Conservation (phyloP, 2,888 invertebrate genomes). For the Standfussiana lucernea region DNA sequence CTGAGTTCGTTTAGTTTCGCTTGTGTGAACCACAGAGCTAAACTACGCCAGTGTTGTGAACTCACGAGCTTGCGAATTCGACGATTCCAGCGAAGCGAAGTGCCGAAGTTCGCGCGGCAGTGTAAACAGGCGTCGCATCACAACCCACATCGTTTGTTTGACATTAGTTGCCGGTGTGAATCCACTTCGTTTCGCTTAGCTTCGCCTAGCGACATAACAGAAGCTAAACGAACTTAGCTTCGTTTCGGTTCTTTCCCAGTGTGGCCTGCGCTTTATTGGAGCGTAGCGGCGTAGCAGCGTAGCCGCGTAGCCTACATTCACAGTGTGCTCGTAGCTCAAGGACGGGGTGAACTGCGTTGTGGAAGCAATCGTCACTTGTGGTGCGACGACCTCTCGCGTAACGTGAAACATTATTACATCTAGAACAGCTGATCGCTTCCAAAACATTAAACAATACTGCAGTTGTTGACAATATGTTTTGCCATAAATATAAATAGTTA, state of each 20-base stretch:
- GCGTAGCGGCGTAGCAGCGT: constrained; percentile 41
- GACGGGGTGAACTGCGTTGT: constrained; percentile 16
- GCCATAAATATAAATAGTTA: neutral
- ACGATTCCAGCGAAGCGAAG: neutral
- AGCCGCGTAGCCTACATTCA: constrained; percentile 54
- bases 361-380: constrained; percentile 9
- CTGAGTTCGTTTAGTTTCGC: neutral
- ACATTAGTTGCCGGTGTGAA: neutral
- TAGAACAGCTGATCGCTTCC: neutral
- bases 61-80: neutral
- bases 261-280: constrained; percentile 24
- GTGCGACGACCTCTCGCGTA: constrained; percentile 19
- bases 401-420: neutral
- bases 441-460: constrained; percentile 15
- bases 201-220: neutral
- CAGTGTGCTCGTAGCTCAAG: constrained; percentile 40
- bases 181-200: neutral
- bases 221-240: neutral
- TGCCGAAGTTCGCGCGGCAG: neutral
- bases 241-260: neutral
- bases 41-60: neutral
- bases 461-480: neutral
- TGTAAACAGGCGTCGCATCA: neutral
- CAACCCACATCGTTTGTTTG: neutral
- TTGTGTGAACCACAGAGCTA: neutral